Conservation (phyloP, 2,888 invertebrate genomes). For the Tipula unca region DNA sequence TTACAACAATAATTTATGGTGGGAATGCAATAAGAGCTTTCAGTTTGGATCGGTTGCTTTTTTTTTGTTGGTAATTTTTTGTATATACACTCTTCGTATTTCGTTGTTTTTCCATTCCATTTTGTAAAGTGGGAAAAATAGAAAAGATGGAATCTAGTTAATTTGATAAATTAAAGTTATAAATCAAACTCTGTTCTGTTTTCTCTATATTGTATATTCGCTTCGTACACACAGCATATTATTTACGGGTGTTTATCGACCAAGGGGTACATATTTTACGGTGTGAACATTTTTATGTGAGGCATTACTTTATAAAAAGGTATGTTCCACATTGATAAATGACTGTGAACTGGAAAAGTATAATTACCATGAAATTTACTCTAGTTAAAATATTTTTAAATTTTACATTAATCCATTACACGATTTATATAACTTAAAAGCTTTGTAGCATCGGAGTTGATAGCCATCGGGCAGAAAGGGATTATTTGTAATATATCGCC, state of each 20-base stretch:
- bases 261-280: background rate
- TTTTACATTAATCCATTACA: too few species aligned
- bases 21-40: background rate
- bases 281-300: background rate
- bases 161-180: background rate
- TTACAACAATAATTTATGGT: background rate
- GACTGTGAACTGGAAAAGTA: background rate
- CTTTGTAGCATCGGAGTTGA: background rate
- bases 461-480: too few species aligned
- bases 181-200: background rate
- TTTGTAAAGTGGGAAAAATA: background rate
- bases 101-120: background rate
- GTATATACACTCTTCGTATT: background rate
- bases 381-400: background rate
- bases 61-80: too few species aligned
- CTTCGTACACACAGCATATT: background rate
- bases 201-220: background rate
- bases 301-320: background rate
- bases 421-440: background rate
- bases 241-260: background rate
- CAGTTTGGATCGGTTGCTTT: background rate
- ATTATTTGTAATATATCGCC: too few species aligned
- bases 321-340: background rate
- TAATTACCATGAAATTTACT: background rate
- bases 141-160: background rate